Base-by-base conservation (phyloP, 2,888 invertebrate species). In the Portevinia maculata region DNA sequence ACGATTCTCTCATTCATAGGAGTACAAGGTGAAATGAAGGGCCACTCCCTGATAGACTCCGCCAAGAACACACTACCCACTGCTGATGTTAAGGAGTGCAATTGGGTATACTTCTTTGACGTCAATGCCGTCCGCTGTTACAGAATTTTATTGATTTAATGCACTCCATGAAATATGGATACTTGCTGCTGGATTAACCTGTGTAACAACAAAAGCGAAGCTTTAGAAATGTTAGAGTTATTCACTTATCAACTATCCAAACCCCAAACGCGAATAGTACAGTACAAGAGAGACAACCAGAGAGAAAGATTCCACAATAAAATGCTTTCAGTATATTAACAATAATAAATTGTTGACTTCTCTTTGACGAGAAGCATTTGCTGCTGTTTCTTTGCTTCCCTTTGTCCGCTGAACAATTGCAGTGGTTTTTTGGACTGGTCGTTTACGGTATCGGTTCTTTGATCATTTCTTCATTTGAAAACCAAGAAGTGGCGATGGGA, bases 71-170 rank as follows among this genome's bases (percentile, higher is more conserved):
- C 44, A 60, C 17, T 9, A 32, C 32, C 60, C 39, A n/a, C 11
- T n/a, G 3, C 30, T 1, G n/a, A n/a, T 32, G 17, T 11, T 13
- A 0, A 15, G 17, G 46, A 15, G 75, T 46, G 69, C 19, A 39
- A 62, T n/a, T 55, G 48, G 62, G 41, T 24, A 39, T 34, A 52
- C 71, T 78, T 71, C 71, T 83, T 67, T 78, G 60, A 78, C 67
- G 65, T 50, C 71, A 83, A 78, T 83, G 71, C 71, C 70, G 9
- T 55, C 39, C 55, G 15, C 53, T 60, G 24, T 65, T 17, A 32
- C 44, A 21, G 39, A 28, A 46, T 65, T 50, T 65, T 81, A 83
- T 78, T 78, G 78, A 83, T 78, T 76, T 65, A 76, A 52, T 83
- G 78, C 65, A 71, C 52, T 67, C 59, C 48, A 55, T 65, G 60